A percentile compares a stretch with the other conserved stretches of the same genome.
These are phyloP conservation scores for Ceramica pisi DNA, from an alignment of 2,888 invertebrate genomes.

Conservation along the genomic window DNA sequence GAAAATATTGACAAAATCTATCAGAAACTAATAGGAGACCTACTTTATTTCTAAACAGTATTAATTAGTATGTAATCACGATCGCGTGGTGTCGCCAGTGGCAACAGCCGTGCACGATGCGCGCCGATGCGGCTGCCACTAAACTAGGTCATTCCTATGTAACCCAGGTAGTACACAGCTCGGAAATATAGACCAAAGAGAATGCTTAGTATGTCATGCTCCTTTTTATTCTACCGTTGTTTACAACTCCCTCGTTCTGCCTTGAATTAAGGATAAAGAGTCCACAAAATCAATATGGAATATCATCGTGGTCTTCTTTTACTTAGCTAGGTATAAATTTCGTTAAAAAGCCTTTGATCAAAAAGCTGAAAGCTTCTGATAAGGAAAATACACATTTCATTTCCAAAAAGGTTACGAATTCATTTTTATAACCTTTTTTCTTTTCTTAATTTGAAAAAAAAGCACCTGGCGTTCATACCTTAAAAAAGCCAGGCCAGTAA, in stretches of 20 bases:
- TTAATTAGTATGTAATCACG: conserved; percentile 62
- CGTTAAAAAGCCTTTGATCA: conserved; percentile 3
- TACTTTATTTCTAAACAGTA: conserved; percentile 40
- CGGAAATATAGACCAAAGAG: conserved; percentile 42
- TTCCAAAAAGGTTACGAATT: conserved; percentile 14
- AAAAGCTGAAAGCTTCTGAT: neutral
- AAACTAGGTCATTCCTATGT: conserved; percentile 69
- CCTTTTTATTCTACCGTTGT: conserved; percentile 11
- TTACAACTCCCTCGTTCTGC: conserved; percentile 9
- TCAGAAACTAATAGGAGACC: neutral
- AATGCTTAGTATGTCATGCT: conserved; percentile 44
- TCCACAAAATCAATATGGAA: neutral
- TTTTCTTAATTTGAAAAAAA: neutral
- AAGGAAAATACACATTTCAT: neutral
- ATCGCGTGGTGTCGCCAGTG: conserved; percentile 60
- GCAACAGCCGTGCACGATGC: conserved; percentile 60
- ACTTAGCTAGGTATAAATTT: neutral
- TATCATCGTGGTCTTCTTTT: neutral
- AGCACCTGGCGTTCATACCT: neutral
- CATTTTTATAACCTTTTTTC: neutral
- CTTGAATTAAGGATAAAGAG: neutral
- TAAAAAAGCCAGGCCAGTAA: neutral
- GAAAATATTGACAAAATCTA: conserved; percentile 4
- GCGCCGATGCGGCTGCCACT: conserved; percentile 67
- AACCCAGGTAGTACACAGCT: conserved; percentile 52